Base-by-base conservation (phyloP, 2,797 vertebrate species). In the Anolis apletophallus region DNA sequence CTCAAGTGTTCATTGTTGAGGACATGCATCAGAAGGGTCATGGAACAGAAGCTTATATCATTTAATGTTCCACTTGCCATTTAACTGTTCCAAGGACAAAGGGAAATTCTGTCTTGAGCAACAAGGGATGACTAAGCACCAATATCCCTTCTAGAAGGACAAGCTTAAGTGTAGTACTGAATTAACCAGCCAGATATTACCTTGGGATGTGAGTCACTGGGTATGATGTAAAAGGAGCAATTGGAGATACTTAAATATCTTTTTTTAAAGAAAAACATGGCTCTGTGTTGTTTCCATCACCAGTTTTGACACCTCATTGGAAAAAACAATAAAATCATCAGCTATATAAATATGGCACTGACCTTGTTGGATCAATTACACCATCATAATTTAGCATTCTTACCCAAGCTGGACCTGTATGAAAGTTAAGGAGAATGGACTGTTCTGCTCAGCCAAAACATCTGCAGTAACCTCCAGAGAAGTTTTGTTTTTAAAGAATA, bases 121-220 rank as follows among this genome's bases (percentile, higher is more conserved):
- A 87, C n/a, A 83, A 83, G 77, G 64, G n/a, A 54, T 83, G 80
- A 87, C 64, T 83, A 87, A 87, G 29, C 1, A 11, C 54, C 54
- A 78, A 83, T 64, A 52, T 87, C 80, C 54, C 69, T 75, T 87
- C 67, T 8, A 71, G 52, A 86, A 36, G 73, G 61, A 23, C 61
- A 77, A 77, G 34, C 21, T 83, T 71, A 29, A 78, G 36, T 50
- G 50, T 76, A 34, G 55, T 61, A 71, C 54, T 82, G 50, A 69
- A 77, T 71, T 69, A 83, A 83, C 67, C 23, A 55, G 3, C 26
- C 19, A 54, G 34, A 57, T 23, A 82, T 87, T 87, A 87, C 12
- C 34, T 59, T 77, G 50, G 9, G 34, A 2, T 68, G 36, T 83
- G 73, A 83, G 54, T 78, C 64, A 83, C 29, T 77, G 68, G 46